Base-by-base conservation (phyloP, 2,888 invertebrate species). In the Drosophila mayaguana region DNA sequence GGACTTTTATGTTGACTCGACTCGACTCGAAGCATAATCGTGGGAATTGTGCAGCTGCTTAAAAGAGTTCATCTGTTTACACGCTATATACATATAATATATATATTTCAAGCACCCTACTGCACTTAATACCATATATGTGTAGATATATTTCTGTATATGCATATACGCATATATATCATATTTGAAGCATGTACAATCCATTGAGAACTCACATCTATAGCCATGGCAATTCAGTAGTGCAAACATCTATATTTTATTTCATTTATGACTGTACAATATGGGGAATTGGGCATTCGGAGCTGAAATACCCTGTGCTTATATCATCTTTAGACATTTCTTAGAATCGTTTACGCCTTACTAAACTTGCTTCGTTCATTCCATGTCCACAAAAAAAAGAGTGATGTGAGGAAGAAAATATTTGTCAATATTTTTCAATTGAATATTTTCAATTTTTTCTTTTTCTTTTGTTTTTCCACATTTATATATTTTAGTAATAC, bases 401-500 rank as follows among this genome's bases (percentile, higher is more conserved):
- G 12, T 40, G 20, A 6, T 25, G n/a, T 36, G 40, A 64, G 55
- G 63, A 62, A 74, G 61, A 59, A 74, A 74, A 74, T 51, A 57
- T 53, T 68, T 67, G 40, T 48, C 20, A 57, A 61, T 51, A 55
- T 53, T 74, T 20, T 32, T 11, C 36, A 18, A 55, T 40, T 42
- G 22, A 43, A 59, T 63, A 46, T 38, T 71, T 66, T 48, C 22
- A 43, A 40, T 40, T 43, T 43, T 1, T 12, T 12, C 1, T 45
- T 20, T 56, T 51, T 38, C 48, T 53, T 57, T 51, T 50, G 50
- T 51, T 63, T 53, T 73, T 79, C 53, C 77, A 80, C 72, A 66
- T 81, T 74, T 67, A 16, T 63, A 81, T 88, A 85, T 69, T 83
- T 88, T 84, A 88, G 75, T 84, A 84, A 84, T 84, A 85, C 84